Conservation (phyloP, 2,888 invertebrate genomes). For the Eustalomyia histrio region DNA sequence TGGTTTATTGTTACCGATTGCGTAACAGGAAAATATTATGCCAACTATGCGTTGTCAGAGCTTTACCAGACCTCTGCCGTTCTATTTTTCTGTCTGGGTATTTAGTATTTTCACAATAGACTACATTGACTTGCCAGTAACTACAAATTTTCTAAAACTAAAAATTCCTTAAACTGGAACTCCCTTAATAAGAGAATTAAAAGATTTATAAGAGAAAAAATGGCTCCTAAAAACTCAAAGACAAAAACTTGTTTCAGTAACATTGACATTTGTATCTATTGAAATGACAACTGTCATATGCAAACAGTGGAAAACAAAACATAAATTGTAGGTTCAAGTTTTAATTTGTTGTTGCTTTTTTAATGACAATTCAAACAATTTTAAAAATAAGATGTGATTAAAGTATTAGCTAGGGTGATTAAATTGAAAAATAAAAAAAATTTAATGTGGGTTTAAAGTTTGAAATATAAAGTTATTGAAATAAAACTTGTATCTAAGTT, state of each 20-base stretch:
- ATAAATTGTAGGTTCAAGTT: conserved; percentile 50
- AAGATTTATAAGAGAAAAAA: conserved; percentile 36
- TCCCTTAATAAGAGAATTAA: conserved; percentile 29
- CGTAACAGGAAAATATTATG: too few species aligned
- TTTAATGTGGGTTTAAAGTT: conserved; percentile 57
- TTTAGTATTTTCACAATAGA: too few species aligned
- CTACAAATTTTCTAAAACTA: too few species aligned
- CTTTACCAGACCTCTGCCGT: too few species aligned
- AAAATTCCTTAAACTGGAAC: not conserved
- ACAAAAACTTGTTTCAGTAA: conserved; percentile 56
- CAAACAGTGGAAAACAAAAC: conserved; percentile 46
- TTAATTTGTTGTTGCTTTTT: conserved; percentile 31
- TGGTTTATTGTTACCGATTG: too few species aligned
- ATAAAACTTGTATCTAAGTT: conserved; percentile 32
- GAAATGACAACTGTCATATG: conserved; percentile 65
- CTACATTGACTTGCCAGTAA: too few species aligned
- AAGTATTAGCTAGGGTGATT: conserved; percentile 59
- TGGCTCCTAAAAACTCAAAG: conserved; percentile 9
- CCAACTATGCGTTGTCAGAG: too few species aligned
- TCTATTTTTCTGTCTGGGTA: too few species aligned
- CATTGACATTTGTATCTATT: conserved; percentile 59
- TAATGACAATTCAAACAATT: conserved; percentile 57
- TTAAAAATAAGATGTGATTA: conserved; percentile 53
- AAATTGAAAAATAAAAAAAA: conserved; percentile 36
- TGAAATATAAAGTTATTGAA: conserved; percentile 14